Base-by-base conservation (phyloP, 2,797 vertebrate genomes). In the Sebastes vulpes region DNA sequence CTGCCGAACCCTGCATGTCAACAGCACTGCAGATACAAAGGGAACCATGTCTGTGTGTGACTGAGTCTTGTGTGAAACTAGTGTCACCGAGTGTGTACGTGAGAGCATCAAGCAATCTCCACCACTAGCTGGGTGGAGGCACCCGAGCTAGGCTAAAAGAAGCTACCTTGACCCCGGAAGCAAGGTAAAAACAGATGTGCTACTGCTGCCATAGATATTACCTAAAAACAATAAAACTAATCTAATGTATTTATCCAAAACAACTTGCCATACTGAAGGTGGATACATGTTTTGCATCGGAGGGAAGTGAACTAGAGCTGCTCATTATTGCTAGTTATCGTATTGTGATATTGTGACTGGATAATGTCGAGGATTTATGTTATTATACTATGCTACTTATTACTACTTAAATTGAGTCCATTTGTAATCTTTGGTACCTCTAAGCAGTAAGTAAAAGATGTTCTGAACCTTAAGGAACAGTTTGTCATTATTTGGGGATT, bases 1-100 rank as follows among this genome's bases (percentile, higher is more conserved):
- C 94, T 89, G 77, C 79, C 32, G 29, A 75, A 79, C 66, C 77
- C 73, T 83, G 90, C 85, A 90, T 89, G 90, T 92, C 90, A 87
- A 85, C 90, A 90, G 80, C 85, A 78, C 78, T 42, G 88, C 26
- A 65, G 76, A 92, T 88, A 95, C 94, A 95, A 95, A 95, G 87
- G 83, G 72, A 87, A 79, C 88, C 93, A 94, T 95, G 91, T 94
- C 87, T 87, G 80, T 28, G 81, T 86, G 84, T 79, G 88, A 89
- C 79, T 68, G 83, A 75, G 54, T 86, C 76, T 82, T 84, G 84
- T 90, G 86, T 89, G 84, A 90, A 86, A 88, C 84, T 46, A 74
- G 68, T 79, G 72, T 70, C 63, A 56, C 64, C 2, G 5, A 77
- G 75, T 66, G 72, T 84, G 79, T 79, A 32, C 6, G 86, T 18